These are phyloP conservation scores for Callorhinus ursinus DNA, from an alignment of 2,113 vertebrate species.

Conservation along the genomic window DNA sequence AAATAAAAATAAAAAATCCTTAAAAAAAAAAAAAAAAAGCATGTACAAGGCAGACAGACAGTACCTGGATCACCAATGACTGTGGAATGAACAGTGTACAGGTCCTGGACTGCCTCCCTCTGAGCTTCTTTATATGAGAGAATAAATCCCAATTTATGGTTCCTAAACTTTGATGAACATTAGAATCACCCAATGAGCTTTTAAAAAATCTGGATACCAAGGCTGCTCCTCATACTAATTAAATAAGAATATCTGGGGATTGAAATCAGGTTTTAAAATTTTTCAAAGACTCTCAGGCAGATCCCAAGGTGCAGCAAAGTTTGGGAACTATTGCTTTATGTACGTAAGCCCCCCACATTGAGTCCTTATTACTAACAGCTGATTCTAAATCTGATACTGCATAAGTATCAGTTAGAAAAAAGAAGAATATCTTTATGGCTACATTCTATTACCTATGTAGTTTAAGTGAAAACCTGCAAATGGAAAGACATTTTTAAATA, in stretches of 20 bases:
- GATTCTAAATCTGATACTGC: background rate
- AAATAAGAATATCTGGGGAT: background rate
- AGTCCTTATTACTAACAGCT: background rate
- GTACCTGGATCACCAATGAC: background rate
- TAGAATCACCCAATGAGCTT: background rate
- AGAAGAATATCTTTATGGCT: background rate
- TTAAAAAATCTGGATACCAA: background rate
- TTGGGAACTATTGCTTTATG: background rate
- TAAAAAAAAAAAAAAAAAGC: background rate
- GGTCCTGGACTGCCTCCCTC: background rate
- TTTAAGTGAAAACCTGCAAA: background rate
- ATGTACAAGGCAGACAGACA: background rate
- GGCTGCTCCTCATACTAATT: background rate
- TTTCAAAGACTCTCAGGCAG: background rate
- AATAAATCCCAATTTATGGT: background rate
- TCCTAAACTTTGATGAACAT: background rate
- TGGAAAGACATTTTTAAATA: background rate
- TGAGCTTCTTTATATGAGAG: background rate
- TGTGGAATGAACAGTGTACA: background rate
- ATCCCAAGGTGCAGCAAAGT: background rate
- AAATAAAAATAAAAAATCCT: background rate
- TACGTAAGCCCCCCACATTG: background rate
- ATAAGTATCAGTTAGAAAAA: background rate
- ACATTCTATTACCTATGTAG: background rate
- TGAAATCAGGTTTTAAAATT: background rate